A percentile compares a stretch with the other conserved stretches of the same genome.
These are phyloP conservation scores for Coracias cyanogaster DNA, from an alignment of 2,797 vertebrate genomes.

Conservation along the genomic window DNA sequence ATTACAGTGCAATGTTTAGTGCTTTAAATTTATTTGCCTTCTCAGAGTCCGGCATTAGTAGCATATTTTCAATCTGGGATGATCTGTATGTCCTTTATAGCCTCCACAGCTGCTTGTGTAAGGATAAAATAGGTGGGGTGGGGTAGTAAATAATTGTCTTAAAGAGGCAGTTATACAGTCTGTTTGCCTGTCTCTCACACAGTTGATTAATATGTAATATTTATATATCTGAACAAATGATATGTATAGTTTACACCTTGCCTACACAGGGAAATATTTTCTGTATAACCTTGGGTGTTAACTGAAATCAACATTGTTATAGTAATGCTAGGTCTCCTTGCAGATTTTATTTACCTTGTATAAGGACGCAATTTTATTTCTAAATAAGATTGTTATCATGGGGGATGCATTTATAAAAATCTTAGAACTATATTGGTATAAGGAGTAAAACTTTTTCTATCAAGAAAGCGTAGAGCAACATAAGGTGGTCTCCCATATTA, in stretches of 20 bases:
- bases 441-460: background rate
- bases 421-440: background rate
- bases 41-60: background rate
- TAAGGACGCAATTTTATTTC: background rate
- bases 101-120: background rate
- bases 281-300: background rate
- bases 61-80: background rate
- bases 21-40: background rate
- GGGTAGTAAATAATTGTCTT: background rate
- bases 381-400: background rate
- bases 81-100: background rate
- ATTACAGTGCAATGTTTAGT: background rate
- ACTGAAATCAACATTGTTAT: background rate
- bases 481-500: background rate
- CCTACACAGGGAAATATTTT: background rate
- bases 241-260: background rate
- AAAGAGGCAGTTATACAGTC: rapidly evolving
- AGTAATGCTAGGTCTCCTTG: background rate
- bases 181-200: background rate
- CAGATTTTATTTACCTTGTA: background rate
- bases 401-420: background rate
- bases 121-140: background rate
- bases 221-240: background rate
- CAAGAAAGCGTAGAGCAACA: background rate
- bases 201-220: background rate